Evolutionary conservation across 1,140 invertebrate genomes (phyloP), one percentile per base, ranked within the genome.

Genomic region (Homalodisca vitripennis): DNA sequence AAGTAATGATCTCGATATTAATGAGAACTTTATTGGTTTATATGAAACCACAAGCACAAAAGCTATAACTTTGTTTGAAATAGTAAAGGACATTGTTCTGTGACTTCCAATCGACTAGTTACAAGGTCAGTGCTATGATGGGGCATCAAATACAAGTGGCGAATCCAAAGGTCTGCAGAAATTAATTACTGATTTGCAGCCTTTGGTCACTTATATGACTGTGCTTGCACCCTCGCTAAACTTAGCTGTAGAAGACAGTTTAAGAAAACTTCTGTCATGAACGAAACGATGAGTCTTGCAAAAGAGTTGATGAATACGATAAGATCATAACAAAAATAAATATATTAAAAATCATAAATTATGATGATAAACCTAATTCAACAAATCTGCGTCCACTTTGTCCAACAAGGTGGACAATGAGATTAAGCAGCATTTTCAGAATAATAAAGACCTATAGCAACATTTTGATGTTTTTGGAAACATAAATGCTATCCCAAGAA

Each of bases 21-120:
- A 24, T 24, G 68, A 66, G 47, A 12, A 65, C 1, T 69, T 69
- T 64, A 17, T 69, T 12, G 68, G 68, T 27, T 65, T 46, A 24
- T n/a, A n/a, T n/a, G n/a, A n/a, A n/a, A 41, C 68, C 10, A 17
- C 29, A 65, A 47, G 34, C 53, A 66, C 65, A n/a, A 32, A 46
- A 20, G 63, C 69, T 67, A 2, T 41, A 31, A 70, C 31, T 27
- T 48, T 70, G 27, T 70, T 70, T 27, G 66, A 70, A n/a, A 70
- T 66, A 48, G 27, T 70, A 64, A n/a, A 66, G 46, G 62, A 64
- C 65, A 27, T 66, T 6, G 3, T 70, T 12, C 13, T 32, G 29
- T 13, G 46, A 26, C 67, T 70, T 12, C 22, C 34, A 6, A n/a
- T 66, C 13, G n/a, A 53, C 12, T 30, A 67, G 0, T 13, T 67